phyloP scores from a whole-genome alignment of 2,888 invertebrate species.

The Macrosiphum euphorbiae region DNA sequence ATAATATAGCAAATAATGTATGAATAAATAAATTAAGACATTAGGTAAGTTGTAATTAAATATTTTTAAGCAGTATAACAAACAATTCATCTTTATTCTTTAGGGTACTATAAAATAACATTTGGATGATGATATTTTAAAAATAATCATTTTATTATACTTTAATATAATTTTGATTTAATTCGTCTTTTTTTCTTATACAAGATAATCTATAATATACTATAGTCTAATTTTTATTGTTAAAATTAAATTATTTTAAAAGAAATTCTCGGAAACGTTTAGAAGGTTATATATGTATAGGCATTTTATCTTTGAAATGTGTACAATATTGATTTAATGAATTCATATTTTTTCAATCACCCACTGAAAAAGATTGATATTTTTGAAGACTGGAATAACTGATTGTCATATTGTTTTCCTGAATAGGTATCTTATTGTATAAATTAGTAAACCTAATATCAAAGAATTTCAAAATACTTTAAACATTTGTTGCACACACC shows the following conservation, averaged over 20 bases:
- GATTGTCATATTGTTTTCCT: conserved; percentile 43
- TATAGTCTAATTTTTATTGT: neutral
- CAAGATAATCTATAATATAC: neutral
- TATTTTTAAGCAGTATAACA: neutral
- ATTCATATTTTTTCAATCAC: neutral
- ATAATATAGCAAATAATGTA: neutral
- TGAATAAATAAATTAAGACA: neutral
- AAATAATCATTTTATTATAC: neutral
- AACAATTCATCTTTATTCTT: neutral
- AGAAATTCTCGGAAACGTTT: neutral
- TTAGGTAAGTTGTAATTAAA: neutral
- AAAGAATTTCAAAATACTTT: neutral
- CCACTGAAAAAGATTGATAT: neutral
- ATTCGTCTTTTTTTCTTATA: neutral
- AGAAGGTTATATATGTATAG: neutral
- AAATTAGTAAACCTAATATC: neutral
- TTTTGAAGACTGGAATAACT: neutral
- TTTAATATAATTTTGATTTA: neutral
- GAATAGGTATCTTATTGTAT: neutral
- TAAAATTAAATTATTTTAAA: neutral
- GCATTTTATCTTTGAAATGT: neutral
- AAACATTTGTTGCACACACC: neutral
- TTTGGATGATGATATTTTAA: neutral
- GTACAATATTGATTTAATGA: neutral
- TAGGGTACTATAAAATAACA: neutral